Base-by-base conservation (phyloP, 2,113 vertebrate species). In the Craseonycteris thonglongyai region DNA sequence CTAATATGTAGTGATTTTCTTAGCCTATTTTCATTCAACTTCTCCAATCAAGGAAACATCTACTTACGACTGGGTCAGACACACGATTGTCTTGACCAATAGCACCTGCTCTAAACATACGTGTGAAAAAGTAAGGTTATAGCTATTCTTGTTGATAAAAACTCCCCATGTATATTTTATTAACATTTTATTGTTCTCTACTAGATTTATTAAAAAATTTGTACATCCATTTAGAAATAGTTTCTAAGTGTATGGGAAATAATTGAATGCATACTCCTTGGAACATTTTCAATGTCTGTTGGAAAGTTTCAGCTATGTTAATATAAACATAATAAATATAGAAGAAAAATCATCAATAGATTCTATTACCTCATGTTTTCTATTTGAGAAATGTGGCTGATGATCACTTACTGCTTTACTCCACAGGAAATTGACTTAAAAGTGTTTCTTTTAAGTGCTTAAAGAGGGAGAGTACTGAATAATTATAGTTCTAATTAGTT, bases 401-500 rank as follows among this genome's bases (percentile, higher is more conserved):
- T 96, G 80, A 92, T 97, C 85, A 95, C 47, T 90, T 90, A 92
- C 51, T 80, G 80, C 80, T 92, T 22, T 69, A 49, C 91, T 95
- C 78, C 85, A 86, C 54, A 94, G 72, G 56, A 93, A 97, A 96
- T 78, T 95, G 59, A 92, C 81, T 82, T 85, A 68, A 93, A 86
- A 84, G 71, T 78, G 28, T 75, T 80, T 72, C 81, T 90, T 82
- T 82, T 88, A 90, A 95, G 68, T 95, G 49, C 49, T 91, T 81
- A 92, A 80, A 95, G 42, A 92, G 63, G 49, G 33, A 95, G 88
- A 91, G 88, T 90, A 74, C 75, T 95, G 91, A 97, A 95, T 97
- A 93, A 96, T 96, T 97, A 66, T 76, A 94, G 81, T 65, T 96
- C 95, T 92, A 95, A 97, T 96, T 92, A 95, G 93, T 72, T 92